These are phyloP conservation scores for Catotricha subobsoleta DNA, from an alignment of 2,888 invertebrate genomes.

Conservation along the genomic window DNA sequence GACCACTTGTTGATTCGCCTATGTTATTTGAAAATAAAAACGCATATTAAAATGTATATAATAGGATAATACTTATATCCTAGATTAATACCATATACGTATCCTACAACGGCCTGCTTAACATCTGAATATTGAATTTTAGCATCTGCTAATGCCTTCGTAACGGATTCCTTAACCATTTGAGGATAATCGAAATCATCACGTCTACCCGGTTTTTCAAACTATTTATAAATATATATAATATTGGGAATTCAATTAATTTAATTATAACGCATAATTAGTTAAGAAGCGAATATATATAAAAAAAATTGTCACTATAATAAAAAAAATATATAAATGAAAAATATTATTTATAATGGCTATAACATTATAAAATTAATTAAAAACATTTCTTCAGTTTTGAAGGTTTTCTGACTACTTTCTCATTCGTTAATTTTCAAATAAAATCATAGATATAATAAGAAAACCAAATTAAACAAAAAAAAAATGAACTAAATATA, in stretches of 20 bases:
- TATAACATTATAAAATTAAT: background rate
- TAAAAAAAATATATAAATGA: no score
- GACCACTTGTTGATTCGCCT: slow-evolving; percentile 90
- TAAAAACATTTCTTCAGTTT: background rate
- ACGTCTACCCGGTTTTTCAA: slow-evolving; percentile 77
- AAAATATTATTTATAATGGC: no score
- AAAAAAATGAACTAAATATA: no score
- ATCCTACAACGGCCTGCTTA: slow-evolving; percentile 81
- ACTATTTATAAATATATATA: slow-evolving; percentile 31
- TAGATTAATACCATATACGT: slow-evolving; percentile 57
- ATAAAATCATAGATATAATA: no score
- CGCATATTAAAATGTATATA: background rate
- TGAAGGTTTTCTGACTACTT: no score
- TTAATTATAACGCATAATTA: background rate
- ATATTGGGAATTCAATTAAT: background rate
- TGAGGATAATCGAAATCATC: slow-evolving; percentile 83
- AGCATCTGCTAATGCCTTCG: slow-evolving; percentile 72
- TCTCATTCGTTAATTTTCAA: no score
- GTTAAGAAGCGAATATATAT: background rate
- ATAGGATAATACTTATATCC: no score
- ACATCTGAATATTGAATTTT: slow-evolving; percentile 55
- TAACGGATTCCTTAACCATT: slow-evolving; percentile 83
- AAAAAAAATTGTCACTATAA: no score
- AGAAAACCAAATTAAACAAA: no score
- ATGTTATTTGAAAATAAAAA: slow-evolving; percentile 2